Evolutionary conservation across 1,140 invertebrate genomes (phyloP).

Genomic region (Anoplolepis gracilipes): DNA sequence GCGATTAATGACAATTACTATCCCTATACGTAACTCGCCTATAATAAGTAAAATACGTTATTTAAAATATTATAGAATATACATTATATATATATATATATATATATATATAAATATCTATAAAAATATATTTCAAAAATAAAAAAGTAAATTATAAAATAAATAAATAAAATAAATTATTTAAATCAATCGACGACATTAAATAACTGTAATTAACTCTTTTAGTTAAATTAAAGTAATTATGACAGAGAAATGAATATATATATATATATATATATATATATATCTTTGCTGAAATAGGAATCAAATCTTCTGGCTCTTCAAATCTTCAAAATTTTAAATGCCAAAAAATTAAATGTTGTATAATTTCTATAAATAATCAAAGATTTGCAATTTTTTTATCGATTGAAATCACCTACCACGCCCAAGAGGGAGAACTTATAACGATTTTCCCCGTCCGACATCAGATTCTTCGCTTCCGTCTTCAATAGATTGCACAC

Average conservation of each 20-base stretch:
- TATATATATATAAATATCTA: background rate
- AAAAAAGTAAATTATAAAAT: too few species aligned
- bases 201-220: background rate
- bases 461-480: slow-evolving; percentile 85
- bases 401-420: slow-evolving; percentile 84
- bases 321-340: background rate
- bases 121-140: too few species aligned
- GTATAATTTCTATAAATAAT: background rate
- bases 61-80: background rate
- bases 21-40: slow-evolving; percentile 19
- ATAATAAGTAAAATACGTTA: too few species aligned
- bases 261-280: too few species aligned
- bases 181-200: background rate
- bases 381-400: background rate
- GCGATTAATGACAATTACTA: background rate
- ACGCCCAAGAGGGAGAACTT: slow-evolving; percentile 90
- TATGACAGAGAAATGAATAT: background rate
- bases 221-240: background rate
- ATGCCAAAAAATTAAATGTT: too few species aligned
- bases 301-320: too few species aligned
- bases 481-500: slow-evolving; percentile 88
- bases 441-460: slow-evolving; percentile 87
- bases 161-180: too few species aligned
- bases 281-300: background rate
- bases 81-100: too few species aligned